Base-by-base conservation (phyloP, 2,797 vertebrate genomes). In the Protosalanx chinensis region DNA sequence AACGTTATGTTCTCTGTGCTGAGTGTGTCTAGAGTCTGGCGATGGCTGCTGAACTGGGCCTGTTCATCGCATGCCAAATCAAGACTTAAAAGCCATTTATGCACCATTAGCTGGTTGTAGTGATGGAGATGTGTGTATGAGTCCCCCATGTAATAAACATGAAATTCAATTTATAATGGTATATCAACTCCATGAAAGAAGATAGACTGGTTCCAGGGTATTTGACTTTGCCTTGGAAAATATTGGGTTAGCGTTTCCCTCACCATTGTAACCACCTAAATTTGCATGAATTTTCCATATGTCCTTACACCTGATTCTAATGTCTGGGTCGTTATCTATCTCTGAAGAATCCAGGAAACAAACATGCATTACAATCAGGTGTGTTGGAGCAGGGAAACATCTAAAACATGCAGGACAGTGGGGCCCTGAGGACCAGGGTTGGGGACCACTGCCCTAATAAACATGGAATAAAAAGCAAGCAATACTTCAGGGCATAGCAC, bases 1-100 rank as follows among this genome's bases (percentile, higher is more conserved):
- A 90, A 91, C 92, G 95, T 96, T 97, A 95, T 97, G 91, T 89
- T 90, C 85, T 89, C 88, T 87, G 79, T 87, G 78, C 86, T 90
- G 93, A 94, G 92, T 91, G 93, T 94, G 92, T 91, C 90, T 88
- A 87, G 90, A 90, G 88, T 90, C 90, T 90, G 90, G 92, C 89
- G 89, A 90, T 90, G 85, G 93, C 93, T 92, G 92, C 93, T 96
- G 92, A 91, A 91, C 88, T 84, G 93, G 74, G 80, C 87, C 89
- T 85, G 90, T 91, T 91, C 88, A 91, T 87, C 81, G 74, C 68
- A 68, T 68, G 88, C 88, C 89, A 90, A 91, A 90, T 86, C 80
- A 84, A 82, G 79, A 86, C 83, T 91, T 90, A 91, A 90, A 86
- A 86, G 86, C 75, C 81, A 83, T 88, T 91, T 91, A 90, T 90